A percentile compares a stretch with the other conserved stretches of the same genome.
Evolutionary conservation across 2,888 invertebrate species (phyloP).

Genomic region (Caenorhabditis virilis): DNA sequence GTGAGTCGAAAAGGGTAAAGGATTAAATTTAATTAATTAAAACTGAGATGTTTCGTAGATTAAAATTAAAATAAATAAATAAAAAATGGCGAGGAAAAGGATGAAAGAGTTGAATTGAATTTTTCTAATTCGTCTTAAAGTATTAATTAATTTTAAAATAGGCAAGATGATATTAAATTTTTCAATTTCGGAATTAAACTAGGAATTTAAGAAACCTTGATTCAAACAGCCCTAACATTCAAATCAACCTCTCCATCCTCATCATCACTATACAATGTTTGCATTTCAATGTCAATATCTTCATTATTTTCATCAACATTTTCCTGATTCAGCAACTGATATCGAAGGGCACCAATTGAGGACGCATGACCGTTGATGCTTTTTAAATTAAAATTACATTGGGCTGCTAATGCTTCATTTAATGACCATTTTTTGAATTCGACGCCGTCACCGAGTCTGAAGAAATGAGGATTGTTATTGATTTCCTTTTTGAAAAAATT

Average conservation of each 20-base stretch:
- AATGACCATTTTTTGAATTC: slow-evolving; percentile 40
- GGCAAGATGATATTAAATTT: too few species aligned
- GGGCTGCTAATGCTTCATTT: slow-evolving; percentile 15
- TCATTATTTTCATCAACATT: slow-evolving; percentile 8
- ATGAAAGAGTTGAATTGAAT: too few species aligned
- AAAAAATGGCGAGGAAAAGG: too few species aligned
- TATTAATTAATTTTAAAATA: too few species aligned
- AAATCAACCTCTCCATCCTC: slow-evolving; percentile 29
- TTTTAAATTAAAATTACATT: slow-evolving; percentile 4
- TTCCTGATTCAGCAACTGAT: background rate
- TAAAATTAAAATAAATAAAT: too few species aligned
- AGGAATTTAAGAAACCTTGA: too few species aligned
- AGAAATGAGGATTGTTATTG: slow-evolving; percentile 5
- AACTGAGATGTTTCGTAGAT: too few species aligned
- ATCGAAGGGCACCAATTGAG: background rate
- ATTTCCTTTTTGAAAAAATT: too few species aligned
- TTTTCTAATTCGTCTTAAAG: too few species aligned
- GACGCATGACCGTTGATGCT: background rate
- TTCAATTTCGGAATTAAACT: too few species aligned
- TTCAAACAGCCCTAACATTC: slow-evolving; percentile 20
- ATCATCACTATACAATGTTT: slow-evolving; percentile 29
- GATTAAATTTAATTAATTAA: too few species aligned
- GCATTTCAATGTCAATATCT: slow-evolving; percentile 12
- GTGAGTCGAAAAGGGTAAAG: too few species aligned
- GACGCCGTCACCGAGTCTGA: slow-evolving; percentile 54